Conservation (phyloP, 1,140 invertebrate species). For the Anagrus nilaparvatae region DNA sequence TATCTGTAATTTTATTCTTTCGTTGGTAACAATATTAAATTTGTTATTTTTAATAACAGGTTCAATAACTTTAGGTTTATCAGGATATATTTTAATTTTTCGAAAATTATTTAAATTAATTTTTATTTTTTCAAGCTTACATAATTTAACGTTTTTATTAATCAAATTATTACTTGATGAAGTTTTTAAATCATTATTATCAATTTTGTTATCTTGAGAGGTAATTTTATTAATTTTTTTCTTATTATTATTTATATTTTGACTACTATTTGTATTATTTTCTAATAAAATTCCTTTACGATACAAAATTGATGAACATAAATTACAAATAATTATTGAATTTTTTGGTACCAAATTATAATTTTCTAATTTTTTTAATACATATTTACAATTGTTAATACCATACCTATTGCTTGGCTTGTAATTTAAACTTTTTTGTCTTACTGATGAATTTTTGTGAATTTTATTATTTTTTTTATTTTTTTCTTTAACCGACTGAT, state of each 20-base stretch:
- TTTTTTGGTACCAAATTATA: not conserved
- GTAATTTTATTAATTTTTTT: conserved; percentile 1
- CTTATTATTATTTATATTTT: conserved; percentile 4
- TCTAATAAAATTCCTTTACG: not conserved
- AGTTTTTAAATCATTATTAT: not conserved
- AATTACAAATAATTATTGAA: not conserved
- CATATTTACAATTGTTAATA: not conserved
- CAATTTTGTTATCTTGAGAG: not conserved
- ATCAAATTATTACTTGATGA: conserved; percentile 9
- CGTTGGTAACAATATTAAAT: conserved; percentile 28
- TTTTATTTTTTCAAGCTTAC: conserved; percentile 11
- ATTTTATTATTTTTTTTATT: not conserved
- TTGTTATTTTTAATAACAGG: conserved; percentile 11
- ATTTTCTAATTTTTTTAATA: conserved; percentile 3
- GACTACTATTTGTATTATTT: conserved; percentile 4
- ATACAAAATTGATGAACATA: conserved; percentile 1
- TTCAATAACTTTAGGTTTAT: not conserved
- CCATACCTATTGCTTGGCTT: conserved; percentile 30
- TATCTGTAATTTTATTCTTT: conserved; percentile 25
- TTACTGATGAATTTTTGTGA: conserved; percentile 11
- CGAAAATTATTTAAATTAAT: conserved; percentile 7
- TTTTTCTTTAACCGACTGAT: conserved; percentile 17
- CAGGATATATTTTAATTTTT: not conserved
- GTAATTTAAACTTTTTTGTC: conserved; percentile 23
- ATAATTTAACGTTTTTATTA: conserved; percentile 6